Evolutionary conservation across 2,797 vertebrate genomes (phyloP), one percentile per base, ranked within the genome.

Genomic region (Chiloscyllium punctatum): DNA sequence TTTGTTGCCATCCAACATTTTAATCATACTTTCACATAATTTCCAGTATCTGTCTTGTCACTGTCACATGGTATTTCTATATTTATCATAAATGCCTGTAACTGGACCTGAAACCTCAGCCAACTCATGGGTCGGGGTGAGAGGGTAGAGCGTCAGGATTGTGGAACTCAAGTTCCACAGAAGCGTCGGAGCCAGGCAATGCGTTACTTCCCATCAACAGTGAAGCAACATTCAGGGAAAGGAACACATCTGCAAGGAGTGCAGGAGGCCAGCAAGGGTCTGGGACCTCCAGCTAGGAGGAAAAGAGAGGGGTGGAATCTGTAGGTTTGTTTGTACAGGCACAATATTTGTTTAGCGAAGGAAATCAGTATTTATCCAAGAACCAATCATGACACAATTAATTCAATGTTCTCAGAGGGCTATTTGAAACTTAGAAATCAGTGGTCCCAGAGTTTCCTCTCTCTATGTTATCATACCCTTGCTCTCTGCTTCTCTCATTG

Each of bases 331-430:
- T 33, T 42, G 66, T 18, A 57, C 15, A n/a, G 88, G n/a, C 4
- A 11, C 48, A 66, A 92, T 33, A 92, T 92, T n/a, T 92, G 66
- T 66, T 92, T 92, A 9, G 88, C 62, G 33, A 92, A 66, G n/a
- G 33, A 92, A 68, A 92, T 92, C 33, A 92, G 62, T 37, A 66
- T 92, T 37, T 92, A 37, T 92, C 23, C 88, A 68, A n/a, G 88
- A 92, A 92, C 33, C 62, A 37, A 37, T 37, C 57, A 68, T 33
- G 0, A 37, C 68, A 25, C 88, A 21, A 66, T 68, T 92, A 92
- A 68, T 92, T 92, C 88, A 68, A 92, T 37, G 62, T 92, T 92
- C 88, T 92, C 62, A 9, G 88, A 68, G 33, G 9, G 27, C 57
- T 92, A 68, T 37, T 27, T n/a, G 90, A 37, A 92, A 42, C 0